Evolutionary conservation across 2,888 invertebrate genomes (phyloP).

Genomic region (Erebia ligea): DNA sequence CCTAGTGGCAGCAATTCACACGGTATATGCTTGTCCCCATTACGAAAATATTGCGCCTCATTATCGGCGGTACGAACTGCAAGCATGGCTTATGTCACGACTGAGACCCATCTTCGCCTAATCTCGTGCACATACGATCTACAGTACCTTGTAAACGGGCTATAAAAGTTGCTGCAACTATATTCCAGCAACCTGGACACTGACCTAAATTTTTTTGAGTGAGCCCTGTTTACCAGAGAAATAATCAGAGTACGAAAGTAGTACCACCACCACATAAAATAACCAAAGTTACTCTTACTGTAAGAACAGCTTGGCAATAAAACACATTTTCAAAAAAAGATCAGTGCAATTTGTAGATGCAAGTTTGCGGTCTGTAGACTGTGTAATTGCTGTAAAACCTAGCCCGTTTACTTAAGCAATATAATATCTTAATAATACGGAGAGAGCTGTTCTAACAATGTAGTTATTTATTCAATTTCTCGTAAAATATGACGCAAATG

Average conservation of each 20-base stretch:
- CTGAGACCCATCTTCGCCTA: slow-evolving; percentile 30
- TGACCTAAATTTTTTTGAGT: background rate
- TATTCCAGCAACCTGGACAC: background rate
- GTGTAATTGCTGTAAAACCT: background rate
- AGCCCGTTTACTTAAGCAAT: background rate
- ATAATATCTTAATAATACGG: slow-evolving; percentile 29
- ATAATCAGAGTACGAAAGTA: background rate
- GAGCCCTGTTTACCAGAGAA: background rate
- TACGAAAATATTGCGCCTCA: slow-evolving; percentile 38
- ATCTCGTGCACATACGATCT: slow-evolving; percentile 20
- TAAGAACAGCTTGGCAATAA: background rate
- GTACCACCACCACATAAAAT: background rate
- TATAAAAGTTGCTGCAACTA: background rate
- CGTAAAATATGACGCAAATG: slow-evolving; percentile 29
- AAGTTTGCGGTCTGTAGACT: background rate
- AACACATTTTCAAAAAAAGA: background rate
- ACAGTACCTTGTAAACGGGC: background rate
- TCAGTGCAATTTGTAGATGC: background rate
- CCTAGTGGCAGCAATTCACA: slow-evolving; percentile 44
- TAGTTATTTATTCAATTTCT: slow-evolving; percentile 27
- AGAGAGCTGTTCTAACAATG: slow-evolving; percentile 24
- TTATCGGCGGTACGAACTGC: slow-evolving; percentile 28
- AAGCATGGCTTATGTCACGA: slow-evolving; percentile 36
- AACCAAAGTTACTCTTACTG: background rate
- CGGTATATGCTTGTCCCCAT: slow-evolving; percentile 39